phyloP scores from a whole-genome alignment of 2,113 vertebrate species.

The Actenoides lindsayi region DNA sequence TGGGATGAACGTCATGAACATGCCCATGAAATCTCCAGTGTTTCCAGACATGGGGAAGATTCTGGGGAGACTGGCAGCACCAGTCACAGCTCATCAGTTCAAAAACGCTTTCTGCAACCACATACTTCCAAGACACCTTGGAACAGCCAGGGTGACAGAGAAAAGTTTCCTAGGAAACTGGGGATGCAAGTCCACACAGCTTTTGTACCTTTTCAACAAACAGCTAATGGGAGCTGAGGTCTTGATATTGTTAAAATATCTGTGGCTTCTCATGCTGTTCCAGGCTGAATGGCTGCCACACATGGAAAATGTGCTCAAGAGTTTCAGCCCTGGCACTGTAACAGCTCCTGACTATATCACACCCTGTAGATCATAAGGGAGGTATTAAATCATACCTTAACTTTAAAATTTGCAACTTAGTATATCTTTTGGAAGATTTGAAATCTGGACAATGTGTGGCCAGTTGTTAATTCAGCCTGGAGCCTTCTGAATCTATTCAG shows the following conservation, averaged over 20 bases:
- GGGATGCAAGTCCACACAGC: not conserved
- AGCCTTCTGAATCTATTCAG: not conserved
- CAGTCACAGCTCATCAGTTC: not conserved
- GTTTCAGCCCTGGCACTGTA: not conserved
- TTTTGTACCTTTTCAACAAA: not conserved
- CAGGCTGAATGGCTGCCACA: not conserved
- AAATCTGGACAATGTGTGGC: not conserved
- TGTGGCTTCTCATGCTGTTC: not conserved
- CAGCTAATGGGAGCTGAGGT: not conserved
- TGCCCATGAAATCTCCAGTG: not conserved
- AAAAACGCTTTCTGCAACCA: not conserved
- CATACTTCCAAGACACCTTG: not conserved
- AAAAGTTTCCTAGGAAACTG: not conserved
- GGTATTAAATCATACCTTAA: not conserved
- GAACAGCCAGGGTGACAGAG: not conserved
- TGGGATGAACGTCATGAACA: not conserved
- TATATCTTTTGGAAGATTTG: not conserved
- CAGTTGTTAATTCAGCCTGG: not conserved
- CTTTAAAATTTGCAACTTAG: not conserved
- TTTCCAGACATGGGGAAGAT: not conserved
- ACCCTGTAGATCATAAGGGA: not conserved
- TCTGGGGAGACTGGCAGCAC: not conserved
- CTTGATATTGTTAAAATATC: not conserved
- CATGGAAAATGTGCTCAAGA: not conserved
- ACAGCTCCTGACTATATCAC: not conserved